Conservation (phyloP, 2,888 invertebrate genomes). For the Alentia gelatinosa region DNA sequence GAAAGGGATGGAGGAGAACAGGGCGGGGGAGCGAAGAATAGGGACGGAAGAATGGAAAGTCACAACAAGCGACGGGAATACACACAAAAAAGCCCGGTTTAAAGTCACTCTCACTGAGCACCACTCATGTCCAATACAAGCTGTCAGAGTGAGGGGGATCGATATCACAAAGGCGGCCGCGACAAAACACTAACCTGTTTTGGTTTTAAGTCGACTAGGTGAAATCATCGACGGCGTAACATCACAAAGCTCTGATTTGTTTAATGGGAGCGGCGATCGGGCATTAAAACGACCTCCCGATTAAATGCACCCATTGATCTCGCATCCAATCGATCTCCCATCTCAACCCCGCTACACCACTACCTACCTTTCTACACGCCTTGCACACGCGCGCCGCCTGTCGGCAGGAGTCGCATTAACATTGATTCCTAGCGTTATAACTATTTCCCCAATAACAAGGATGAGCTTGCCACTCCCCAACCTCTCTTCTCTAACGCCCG, state of each 20-base stretch:
- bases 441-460: not conserved
- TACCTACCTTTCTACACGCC: constrained; percentile 5
- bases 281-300: not conserved
- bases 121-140: not conserved
- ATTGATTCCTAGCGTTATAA: too few relatives aligned
- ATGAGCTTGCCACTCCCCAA: not conserved
- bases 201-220: not conserved
- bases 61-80: not conserved
- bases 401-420: not conserved
- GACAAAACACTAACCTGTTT: constrained; percentile 30
- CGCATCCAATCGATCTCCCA: not conserved
- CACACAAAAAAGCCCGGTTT: not conserved
- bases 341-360: too few relatives aligned
- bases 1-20: not conserved
- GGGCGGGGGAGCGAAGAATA: not conserved
- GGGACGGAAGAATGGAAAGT: not conserved
- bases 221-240: not conserved
- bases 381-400: too few relatives aligned
- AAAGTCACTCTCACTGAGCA: not conserved
- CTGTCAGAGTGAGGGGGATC: not conserved
- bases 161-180: not conserved
- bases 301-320: constrained; percentile 12
- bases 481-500: too few relatives aligned
- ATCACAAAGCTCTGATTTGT: constrained; percentile 27
- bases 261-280: not conserved